Evolutionary conservation across 2,797 vertebrate species (phyloP), one percentile per base, ranked within the genome.

Genomic region (Lutjanus argentimaculatus): DNA sequence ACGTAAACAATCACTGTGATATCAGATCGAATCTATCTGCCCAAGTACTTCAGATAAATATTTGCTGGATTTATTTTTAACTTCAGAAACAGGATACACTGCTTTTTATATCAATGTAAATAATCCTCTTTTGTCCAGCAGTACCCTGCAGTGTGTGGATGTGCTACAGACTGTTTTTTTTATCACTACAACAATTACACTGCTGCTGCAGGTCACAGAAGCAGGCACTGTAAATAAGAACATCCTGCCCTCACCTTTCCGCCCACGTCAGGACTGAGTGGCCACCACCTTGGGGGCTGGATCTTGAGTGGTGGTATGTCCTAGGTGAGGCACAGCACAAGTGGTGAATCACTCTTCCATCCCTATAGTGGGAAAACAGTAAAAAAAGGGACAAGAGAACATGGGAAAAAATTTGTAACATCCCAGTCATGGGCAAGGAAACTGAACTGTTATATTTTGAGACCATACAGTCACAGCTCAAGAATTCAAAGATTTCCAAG

Each of bases 81-180:
- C 89, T 75, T 59, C 25, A 81, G 85, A 89, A 94, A 95, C 95
- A 95, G 95, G 96, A 96, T 81, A 77, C 58, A 0, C 67, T 86
- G 84, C 91, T 95, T 93, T 95, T 95, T 94, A 92, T 95, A 95
- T 94, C 90, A 91, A 56, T 71, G 88, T 95, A 94, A 95, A 96
- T 93, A 95, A 93, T 87, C 88, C 1, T 78, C 88, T 85, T 89
- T 93, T 92, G 88, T 91, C 77, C 79, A 63, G 69, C 57, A 17
- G 72, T 71, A 83, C 75, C 91, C 90, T 90, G 86, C 85, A 81
- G 90, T 75, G 92, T 84, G 84, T 95, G 94, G 93, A 94, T 93
- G 92, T 93, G 88, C 79, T 16, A 72, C 87, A 94, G 92, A 94
- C 92, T 91, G 92, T 92, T 91, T 90, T 94, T 88, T 93, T 87